Percentiles rank a stretch among this genome's conserved stretches.
These are phyloP conservation scores for Platalea minor DNA, from an alignment of 2,797 vertebrate genomes.

Conservation along the genomic window DNA sequence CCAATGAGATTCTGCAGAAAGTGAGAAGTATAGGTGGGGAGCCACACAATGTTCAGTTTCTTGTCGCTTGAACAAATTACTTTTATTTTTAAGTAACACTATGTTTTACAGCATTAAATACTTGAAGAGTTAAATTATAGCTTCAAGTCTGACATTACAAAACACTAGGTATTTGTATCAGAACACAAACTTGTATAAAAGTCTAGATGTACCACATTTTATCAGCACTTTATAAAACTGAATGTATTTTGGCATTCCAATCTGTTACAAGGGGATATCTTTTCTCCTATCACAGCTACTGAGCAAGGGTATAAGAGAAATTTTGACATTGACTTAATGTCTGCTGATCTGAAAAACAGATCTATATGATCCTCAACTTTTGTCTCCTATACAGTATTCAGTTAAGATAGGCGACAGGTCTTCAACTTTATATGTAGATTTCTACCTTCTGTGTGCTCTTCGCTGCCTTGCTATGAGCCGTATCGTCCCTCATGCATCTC, in stretches of 20 bases:
- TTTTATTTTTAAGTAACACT: background rate
- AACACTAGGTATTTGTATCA: background rate
- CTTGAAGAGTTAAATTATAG: background rate
- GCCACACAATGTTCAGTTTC: background rate
- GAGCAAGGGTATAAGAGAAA: background rate
- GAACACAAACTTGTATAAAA: background rate
- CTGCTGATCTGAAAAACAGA: background rate
- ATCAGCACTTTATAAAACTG: background rate
- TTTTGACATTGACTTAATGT: background rate
- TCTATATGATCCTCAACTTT: background rate
- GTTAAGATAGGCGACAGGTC: background rate
- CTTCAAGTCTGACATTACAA: background rate
- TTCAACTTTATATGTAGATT: background rate
- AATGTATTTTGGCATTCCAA: background rate
- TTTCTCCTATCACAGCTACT: background rate
- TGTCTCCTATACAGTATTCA: background rate
- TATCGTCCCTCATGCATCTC: background rate
- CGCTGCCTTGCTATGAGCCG: background rate
- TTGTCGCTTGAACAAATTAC: background rate
- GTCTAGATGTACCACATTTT: background rate
- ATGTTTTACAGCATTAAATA: background rate
- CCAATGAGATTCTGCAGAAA: background rate
- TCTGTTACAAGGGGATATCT: background rate
- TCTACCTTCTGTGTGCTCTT: background rate
- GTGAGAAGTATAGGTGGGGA: background rate